A percentile compares a stretch with the other conserved stretches of the same genome.
These are phyloP conservation scores for Suncus etruscus DNA, from an alignment of 2,113 vertebrate genomes.

Conservation along the genomic window DNA sequence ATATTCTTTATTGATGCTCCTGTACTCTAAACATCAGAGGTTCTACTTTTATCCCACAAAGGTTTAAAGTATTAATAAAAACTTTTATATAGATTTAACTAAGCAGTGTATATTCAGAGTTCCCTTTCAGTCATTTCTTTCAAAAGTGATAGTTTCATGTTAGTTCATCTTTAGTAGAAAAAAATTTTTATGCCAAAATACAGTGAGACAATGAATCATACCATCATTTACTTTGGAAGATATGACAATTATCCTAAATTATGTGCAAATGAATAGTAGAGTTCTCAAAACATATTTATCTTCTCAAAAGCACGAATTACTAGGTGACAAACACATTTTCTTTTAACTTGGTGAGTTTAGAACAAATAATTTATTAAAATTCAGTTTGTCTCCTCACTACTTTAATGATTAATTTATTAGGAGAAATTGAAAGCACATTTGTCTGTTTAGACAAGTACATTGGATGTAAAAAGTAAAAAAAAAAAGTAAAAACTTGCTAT, in stretches of 20 bases:
- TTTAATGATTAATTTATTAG: neutral
- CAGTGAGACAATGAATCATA: conserved; percentile 57
- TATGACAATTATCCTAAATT: conserved; percentile 60
- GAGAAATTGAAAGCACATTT: neutral
- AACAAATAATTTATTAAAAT: conserved; percentile 45
- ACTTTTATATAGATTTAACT: conserved; percentile 35
- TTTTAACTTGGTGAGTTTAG: neutral
- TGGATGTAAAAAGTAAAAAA: conserved; percentile 1
- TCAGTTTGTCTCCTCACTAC: neutral
- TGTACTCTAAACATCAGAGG: neutral
- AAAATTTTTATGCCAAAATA: conserved; percentile 58
- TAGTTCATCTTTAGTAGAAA: conserved; percentile 54
- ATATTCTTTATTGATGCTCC: neutral
- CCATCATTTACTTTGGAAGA: conserved; percentile 52
- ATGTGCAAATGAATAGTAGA: conserved; percentile 57
- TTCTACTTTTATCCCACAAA: neutral
- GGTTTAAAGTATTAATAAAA: conserved; percentile 1
- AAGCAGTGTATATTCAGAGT: neutral
- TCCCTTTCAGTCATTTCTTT: conserved; percentile 42
- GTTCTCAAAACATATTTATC: conserved; percentile 32
- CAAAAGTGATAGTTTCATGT: conserved; percentile 30
- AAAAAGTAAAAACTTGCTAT: neutral
- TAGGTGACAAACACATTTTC: neutral
- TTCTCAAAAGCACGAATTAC: conserved; percentile 44
- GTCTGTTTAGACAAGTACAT: neutral